Evolutionary conservation across 2,113 vertebrate species (phyloP).

Genomic region (Neogale vison): DNA sequence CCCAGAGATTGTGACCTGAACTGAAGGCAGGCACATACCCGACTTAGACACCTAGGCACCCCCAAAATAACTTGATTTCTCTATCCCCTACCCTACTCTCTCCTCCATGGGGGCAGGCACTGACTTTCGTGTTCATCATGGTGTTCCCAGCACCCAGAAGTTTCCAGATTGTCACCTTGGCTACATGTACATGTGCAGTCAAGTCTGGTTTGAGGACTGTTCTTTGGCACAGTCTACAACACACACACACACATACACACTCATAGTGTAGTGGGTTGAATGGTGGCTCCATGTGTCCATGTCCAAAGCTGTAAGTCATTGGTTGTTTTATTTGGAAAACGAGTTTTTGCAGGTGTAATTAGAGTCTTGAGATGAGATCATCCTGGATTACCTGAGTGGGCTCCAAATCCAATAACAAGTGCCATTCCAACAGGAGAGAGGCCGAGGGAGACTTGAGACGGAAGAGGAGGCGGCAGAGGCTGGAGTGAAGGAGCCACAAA

Average conservation of each 20-base stretch:
- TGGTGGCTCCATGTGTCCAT: not conserved
- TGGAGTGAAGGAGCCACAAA: not conserved
- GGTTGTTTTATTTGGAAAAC: not conserved
- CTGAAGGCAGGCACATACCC: not conserved
- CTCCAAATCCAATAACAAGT: not conserved
- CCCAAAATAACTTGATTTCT: not conserved
- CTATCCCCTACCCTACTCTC: not conserved
- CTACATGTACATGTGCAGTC: not conserved
- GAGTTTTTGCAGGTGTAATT: not conserved
- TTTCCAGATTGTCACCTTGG: not conserved
- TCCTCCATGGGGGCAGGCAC: not conserved
- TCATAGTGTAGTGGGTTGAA: not conserved
- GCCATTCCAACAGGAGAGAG: not conserved
- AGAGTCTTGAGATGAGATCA: not conserved
- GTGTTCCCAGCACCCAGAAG: not conserved
- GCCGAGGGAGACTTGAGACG: not conserved
- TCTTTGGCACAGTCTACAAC: not conserved
- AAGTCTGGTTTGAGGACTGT: not conserved
- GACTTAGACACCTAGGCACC: not conserved
- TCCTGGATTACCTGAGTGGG: not conserved
- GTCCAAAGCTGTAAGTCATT: not conserved
- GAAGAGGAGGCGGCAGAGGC: not conserved
- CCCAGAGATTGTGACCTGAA: not conserved
- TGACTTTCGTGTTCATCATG: not conserved
- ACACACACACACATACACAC: too few species aligned